phyloP scores from a whole-genome alignment of 30 jellyfish, hydroid and myxozoan genomes.

The Aurelia coerulea region DNA sequence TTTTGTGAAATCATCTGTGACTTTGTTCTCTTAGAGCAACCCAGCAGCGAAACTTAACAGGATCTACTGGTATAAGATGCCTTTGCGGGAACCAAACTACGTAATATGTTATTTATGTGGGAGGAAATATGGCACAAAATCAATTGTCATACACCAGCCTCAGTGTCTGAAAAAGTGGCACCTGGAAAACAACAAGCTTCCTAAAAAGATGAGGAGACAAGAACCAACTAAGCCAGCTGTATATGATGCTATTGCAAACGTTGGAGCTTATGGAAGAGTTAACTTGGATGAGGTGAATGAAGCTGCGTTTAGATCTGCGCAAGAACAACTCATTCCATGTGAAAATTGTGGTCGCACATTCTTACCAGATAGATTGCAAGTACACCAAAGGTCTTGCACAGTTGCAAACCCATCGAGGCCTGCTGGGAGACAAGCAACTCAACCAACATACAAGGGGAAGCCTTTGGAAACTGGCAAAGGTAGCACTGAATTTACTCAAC shows the following conservation, averaged over 20 bases:
- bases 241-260: slow-evolving; percentile 61
- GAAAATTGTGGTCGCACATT: slow-evolving; percentile 87
- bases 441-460: slow-evolving; percentile 14
- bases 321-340: slow-evolving; percentile 92
- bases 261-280: slow-evolving; percentile 59
- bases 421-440: slow-evolving; percentile 23
- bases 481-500: background rate
- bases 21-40: too few relatives aligned
- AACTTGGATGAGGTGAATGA: slow-evolving; percentile 80
- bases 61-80: slow-evolving; percentile 19
- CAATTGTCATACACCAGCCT: slow-evolving; percentile 90
- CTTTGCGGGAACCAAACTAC: slow-evolving; percentile 79
- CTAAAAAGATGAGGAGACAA: slow-evolving; percentile 76
- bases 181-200: slow-evolving; percentile 81
- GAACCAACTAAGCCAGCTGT: slow-evolving; percentile 86
- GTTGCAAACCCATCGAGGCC: slow-evolving; percentile 84
- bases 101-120: slow-evolving; percentile 96
- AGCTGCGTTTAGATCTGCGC: slow-evolving; percentile 79
- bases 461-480: background rate
- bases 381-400: slow-evolving; percentile 95
- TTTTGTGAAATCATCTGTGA: too few relatives aligned
- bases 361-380: slow-evolving; percentile 84
- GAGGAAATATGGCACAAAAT: slow-evolving; percentile 92
- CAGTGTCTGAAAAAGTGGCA: slow-evolving; percentile 90
- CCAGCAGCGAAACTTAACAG: too few relatives aligned